Conservation (phyloP, 2,888 invertebrate genomes). For the Cyclophora albipunctata region DNA sequence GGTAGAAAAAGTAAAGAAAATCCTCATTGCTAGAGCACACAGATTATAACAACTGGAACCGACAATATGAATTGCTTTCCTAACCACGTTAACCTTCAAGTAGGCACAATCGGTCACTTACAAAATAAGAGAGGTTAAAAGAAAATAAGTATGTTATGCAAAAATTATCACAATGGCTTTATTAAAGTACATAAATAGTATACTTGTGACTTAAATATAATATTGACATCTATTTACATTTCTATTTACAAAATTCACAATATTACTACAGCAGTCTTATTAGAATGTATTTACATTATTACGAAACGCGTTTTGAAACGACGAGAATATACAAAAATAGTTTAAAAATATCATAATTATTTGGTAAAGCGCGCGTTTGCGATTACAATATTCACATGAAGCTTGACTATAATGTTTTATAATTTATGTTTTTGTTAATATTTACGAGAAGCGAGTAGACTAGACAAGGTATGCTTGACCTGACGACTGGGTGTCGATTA, state of each 20-base stretch:
- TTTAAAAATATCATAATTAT: constrained; percentile 62
- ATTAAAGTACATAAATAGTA: constrained; percentile 76
- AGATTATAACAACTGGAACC: too few relatives aligned
- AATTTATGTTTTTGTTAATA: constrained; percentile 23
- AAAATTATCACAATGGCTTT: constrained; percentile 76
- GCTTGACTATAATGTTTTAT: constrained; percentile 57
- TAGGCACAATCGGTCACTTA: too few relatives aligned
- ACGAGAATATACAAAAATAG: constrained; percentile 72
- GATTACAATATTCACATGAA: constrained; percentile 65
- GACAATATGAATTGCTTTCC: too few relatives aligned
- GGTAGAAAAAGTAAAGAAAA: too few relatives aligned
- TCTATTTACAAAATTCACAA: constrained; percentile 67
- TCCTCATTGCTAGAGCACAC: too few relatives aligned
- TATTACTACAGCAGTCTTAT: constrained; percentile 74
- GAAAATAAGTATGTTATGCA: constrained; percentile 52
- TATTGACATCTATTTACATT: constrained; percentile 69
- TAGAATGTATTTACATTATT: constrained; percentile 70
- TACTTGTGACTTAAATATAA: constrained; percentile 62
- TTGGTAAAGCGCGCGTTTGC: constrained; percentile 70
- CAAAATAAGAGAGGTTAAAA: constrained; percentile 17
- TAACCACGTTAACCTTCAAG: too few relatives aligned
- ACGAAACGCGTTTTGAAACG: constrained; percentile 61
- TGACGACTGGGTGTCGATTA: constrained; percentile 60
- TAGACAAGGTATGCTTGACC: constrained; percentile 72
- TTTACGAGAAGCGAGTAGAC: constrained; percentile 48